These are phyloP conservation scores for Liparis tanakae DNA, from an alignment of 2,797 vertebrate species.

Conservation along the genomic window DNA sequence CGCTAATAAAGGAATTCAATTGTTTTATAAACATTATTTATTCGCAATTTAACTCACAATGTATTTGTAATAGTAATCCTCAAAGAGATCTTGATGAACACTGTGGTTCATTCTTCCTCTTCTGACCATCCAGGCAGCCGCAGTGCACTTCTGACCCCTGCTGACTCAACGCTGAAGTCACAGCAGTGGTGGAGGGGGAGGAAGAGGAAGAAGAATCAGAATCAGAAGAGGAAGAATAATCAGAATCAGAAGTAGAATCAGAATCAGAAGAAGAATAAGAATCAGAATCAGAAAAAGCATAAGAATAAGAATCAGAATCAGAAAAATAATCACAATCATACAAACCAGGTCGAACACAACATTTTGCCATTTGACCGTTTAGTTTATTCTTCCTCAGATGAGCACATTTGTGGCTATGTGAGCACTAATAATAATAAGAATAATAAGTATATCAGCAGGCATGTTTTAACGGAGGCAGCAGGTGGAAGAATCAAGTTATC, in stretches of 20 bases:
- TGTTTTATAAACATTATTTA: not conserved
- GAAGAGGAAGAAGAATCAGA: not conserved
- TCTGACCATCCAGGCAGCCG: not conserved
- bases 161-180: slow-evolving; percentile 53
- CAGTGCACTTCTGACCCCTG: slow-evolving; percentile 61
- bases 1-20: not conserved
- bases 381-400: slow-evolving; percentile 64
- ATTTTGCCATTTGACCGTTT: slow-evolving; percentile 45
- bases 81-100: not conserved
- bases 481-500: slow-evolving; percentile 36
- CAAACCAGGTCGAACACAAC: not conserved
- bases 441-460: slow-evolving; percentile 48
- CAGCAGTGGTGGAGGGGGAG: slow-evolving; percentile 20
- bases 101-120: not conserved
- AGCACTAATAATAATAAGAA: slow-evolving; percentile 41
- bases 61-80: not conserved
- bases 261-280: not conserved
- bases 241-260: not conserved
- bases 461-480: slow-evolving; percentile 51
- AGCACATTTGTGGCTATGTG: slow-evolving; percentile 61
- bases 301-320: not conserved
- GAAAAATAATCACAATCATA: not conserved
- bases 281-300: too few species aligned
- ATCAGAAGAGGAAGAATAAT: not conserved
- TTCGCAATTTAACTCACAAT: not conserved